Evolutionary conservation across 2,797 vertebrate species (phyloP), one percentile per base, ranked within the genome.

Genomic region (Chanos chanos): DNA sequence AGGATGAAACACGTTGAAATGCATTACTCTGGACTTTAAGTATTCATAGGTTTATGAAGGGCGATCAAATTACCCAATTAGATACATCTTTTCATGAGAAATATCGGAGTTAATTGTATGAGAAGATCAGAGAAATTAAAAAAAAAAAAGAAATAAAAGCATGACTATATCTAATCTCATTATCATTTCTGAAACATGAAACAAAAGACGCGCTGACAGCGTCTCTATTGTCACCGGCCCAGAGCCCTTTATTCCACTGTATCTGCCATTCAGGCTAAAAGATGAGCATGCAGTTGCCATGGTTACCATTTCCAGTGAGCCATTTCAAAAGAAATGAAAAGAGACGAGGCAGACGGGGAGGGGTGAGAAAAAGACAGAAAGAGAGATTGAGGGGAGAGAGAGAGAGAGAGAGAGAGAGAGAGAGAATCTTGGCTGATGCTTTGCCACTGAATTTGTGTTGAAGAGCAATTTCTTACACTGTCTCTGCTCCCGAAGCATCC

Each of bases 271-370:
- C 24, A 52, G 70, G 45, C 72, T 58, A 71, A 63, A 45, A 54
- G 37, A 59, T 58, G 76, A 80, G 72, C 60, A 64, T 66, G 65
- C 68, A 67, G 83, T 83, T 79, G 47, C 72, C 48, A 81, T 79
- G 70, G 77, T 56, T 36, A 81, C 77, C 57, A 19, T 57, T 67
- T 72, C 70, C 64, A 72, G 12, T 77, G 70, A 68, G 66, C 58
- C 28, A 34, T 68, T 44, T 18, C 30, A 36, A 72, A 10, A 22
- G 30, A 19, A 43, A 39, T 12, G 13, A 44, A 28, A 65, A 31
- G 9, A 25, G 48, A 21, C 15, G 40, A 37, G 49, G 52, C 40
- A 39, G 36, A 33, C 43, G 61, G 36, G 30, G 33, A 65, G 56
- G 61, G 40, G 28, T 54, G 36, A 28, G 15, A 3, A 51, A 64